These are phyloP conservation scores for Tenodera sinensis DNA, from an alignment of 2,888 invertebrate genomes.

Conservation along the genomic window DNA sequence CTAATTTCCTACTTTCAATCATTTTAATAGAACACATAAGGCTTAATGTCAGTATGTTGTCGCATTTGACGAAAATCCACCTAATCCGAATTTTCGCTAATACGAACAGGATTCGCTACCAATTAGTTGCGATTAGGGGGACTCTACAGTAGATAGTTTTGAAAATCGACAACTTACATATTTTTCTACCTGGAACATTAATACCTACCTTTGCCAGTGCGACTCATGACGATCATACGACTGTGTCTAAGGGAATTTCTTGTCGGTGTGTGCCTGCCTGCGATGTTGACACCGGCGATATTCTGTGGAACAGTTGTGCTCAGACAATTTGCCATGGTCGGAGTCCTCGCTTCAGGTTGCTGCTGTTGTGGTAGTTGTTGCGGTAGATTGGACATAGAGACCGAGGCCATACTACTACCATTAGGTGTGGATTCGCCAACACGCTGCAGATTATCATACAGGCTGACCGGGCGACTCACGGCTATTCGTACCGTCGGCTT, in stretches of 20 bases:
- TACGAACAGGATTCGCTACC: no score
- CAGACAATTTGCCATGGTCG: conserved; percentile 52
- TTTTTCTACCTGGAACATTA: neutral
- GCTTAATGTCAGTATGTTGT: no score
- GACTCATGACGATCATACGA: conserved; percentile 64
- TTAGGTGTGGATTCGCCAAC: neutral
- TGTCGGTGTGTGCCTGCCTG: conserved; percentile 64
- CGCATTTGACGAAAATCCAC: no score
- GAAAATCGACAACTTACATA: neutral
- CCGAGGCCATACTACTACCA: neutral
- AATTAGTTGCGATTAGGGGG: no score
- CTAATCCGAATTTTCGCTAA: no score
- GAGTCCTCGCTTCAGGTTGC: conserved; percentile 39
- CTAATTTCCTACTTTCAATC: no score
- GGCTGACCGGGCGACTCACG: conserved; percentile 33
- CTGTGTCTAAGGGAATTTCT: conserved; percentile 66
- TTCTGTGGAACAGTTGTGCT: conserved; percentile 67
- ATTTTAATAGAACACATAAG: no score
- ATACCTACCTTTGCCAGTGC: conserved; percentile 39
- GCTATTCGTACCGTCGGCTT: neutral
- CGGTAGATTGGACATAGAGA: neutral
- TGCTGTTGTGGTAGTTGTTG: neutral
- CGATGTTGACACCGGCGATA: conserved; percentile 58
- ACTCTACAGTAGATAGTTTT: no score
- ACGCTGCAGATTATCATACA: conserved; percentile 36